Evolutionary conservation across 2,888 invertebrate species (phyloP).

Genomic region (Drosophila nr. medialis): DNA sequence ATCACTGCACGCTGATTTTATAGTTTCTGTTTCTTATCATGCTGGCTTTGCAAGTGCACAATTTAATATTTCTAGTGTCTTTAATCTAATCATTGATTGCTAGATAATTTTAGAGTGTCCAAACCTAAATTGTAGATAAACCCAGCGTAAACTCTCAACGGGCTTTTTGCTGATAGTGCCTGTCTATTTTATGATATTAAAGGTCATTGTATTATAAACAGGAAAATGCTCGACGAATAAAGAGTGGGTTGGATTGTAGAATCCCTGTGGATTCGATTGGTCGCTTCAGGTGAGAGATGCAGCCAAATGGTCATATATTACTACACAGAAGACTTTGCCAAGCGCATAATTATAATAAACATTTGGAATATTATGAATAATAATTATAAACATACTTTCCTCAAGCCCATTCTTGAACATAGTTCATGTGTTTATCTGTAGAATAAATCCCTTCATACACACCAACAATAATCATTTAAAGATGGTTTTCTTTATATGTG

Average conservation of each 20-base stretch:
- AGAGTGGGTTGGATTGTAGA: background rate
- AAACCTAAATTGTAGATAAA: background rate
- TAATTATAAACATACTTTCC: background rate
- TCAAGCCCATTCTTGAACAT: background rate
- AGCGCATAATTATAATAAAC: background rate
- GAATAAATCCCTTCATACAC: background rate
- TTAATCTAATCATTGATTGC: background rate
- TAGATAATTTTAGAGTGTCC: background rate
- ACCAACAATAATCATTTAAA: background rate
- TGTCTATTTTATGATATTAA: background rate
- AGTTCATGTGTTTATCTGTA: background rate
- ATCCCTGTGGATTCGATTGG: background rate
- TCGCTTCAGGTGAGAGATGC: background rate
- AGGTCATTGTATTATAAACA: background rate
- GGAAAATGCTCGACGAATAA: no score
- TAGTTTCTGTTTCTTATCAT: background rate
- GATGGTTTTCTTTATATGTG: no score
- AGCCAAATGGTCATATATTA: no score
- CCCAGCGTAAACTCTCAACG: background rate
- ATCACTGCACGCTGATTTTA: background rate
- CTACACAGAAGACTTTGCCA: background rate
- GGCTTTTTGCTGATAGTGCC: no score
- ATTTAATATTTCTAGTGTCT: background rate
- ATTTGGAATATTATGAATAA: background rate
- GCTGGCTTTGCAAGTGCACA: background rate